Base-by-base conservation (phyloP, 2,888 invertebrate genomes). In the Megaustenia siamemsis region DNA sequence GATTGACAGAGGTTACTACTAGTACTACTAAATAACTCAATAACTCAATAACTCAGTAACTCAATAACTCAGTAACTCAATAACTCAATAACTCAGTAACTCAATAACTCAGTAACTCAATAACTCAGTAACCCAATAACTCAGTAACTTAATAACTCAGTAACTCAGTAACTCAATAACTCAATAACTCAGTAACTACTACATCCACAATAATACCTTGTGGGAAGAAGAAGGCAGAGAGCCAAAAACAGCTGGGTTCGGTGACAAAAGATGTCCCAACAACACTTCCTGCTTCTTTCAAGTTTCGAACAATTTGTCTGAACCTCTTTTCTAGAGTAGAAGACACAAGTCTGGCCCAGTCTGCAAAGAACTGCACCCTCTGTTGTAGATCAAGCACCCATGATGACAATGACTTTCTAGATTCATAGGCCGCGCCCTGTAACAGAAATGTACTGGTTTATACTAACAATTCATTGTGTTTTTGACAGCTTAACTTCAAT, bases 151-250 rank as follows among this genome's bases (percentile, higher is more conserved):
- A n/a, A n/a, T n/a, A n/a, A n/a, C n/a, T n/a, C n/a, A n/a, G n/a
- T n/a, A n/a, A n/a, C n/a, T n/a, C n/a, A n/a, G n/a, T n/a, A n/a
- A n/a, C n/a, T n/a, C n/a, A n/a, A n/a, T n/a, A n/a, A n/a, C n/a
- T n/a, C n/a, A n/a, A n/a, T n/a, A n/a, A n/a, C n/a, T n/a, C n/a
- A n/a, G n/a, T n/a, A 63, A 63, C 2, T n/a, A 28, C 28, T n/a
- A n/a, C 10, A n/a, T 43, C n/a, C n/a, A 43, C 71, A 43, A 6
- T 43, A 43, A 38, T 86, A 93, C 94, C 94, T 91, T 94, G 93
- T 45, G 94, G 94, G 85, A 94, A 94, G 89, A 93, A 93, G 90
- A 94, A 94, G 6, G 92, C 93, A 15, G 94, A 90, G 43, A 94
- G 88, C 94, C 93, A 93, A 89, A 92, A 93, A 76, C 92, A 90